Evolutionary conservation across 2,888 invertebrate species (phyloP), one percentile per base, ranked within the genome.

Genomic region (Hypomecis atomaria): DNA sequence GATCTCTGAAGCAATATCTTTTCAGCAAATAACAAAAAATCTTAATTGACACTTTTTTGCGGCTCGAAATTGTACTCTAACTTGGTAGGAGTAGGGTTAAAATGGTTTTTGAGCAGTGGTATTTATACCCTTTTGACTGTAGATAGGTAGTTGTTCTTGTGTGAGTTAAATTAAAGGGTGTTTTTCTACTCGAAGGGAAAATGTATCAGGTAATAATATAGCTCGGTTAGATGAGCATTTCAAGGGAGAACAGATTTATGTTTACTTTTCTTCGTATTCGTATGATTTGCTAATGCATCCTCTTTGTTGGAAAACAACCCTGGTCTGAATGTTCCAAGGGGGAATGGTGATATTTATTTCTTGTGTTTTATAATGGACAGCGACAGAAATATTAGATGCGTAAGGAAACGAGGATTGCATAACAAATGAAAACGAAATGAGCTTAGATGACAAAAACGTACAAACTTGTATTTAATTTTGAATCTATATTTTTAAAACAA

Each of bases 181-280:
- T 85, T 86, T 85, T 85, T 87, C 84, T 83, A 77, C 81, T 81
- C 77, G 71, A 78, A 78, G 81, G 80, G 81, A 83, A 87, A 87
- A 85, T 82, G 83, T 86, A 86, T 88, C 84, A 85, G 83, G 84
- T 87, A 86, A 83, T 86, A 87, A 84, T 84, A 84, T 77, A 83
- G 79, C 79, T 78, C 64, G 78, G 84, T 77, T 81, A 82, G 80
- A 84, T 83, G 84, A 84, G 77, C 79, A 80, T 81, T 85, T 81
- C 79, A 79, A 71, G 78, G 79, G 80, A 78, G 81, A 78, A 67
- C 69, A 73, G 78, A 81, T 83, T 83, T 83, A 79, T 83, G 78
- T 78, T 79, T 77, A 78, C 75, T 73, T 76, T 72, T 69, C 58
- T 64, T 69, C 69, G 68, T 78, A 76, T 79, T 76, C 74, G 71